phyloP scores from a whole-genome alignment of 2,797 vertebrate species.

The Ibycter americanus region DNA sequence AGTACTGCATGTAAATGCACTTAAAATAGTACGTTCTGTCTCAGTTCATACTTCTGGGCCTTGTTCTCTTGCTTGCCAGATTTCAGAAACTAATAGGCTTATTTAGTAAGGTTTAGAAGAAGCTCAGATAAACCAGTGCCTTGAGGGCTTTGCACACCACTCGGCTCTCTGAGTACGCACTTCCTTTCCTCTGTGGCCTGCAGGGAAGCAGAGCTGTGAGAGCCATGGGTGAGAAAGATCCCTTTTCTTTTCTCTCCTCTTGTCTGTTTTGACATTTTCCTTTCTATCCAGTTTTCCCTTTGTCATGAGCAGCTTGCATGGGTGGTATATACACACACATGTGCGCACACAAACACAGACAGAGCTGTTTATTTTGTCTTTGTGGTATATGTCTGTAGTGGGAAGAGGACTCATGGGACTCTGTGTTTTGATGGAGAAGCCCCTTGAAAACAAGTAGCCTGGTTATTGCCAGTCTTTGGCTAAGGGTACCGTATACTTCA shows the following conservation, averaged over 20 bases:
- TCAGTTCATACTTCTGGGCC: conserved; percentile 21
- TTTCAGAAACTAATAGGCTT: conserved; percentile 58
- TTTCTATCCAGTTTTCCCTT: neutral
- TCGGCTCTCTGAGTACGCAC: neutral
- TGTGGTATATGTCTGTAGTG: neutral
- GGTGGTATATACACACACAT: neutral
- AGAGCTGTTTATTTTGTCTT: neutral
- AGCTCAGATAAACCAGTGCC: conserved; percentile 45
- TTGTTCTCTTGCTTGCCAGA: conserved; percentile 6
- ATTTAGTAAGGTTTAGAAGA: conserved; percentile 39
- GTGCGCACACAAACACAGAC: neutral
- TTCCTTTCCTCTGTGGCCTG: conserved; percentile 1
- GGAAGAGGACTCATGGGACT: neutral
- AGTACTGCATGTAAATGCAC: conserved; percentile 22
- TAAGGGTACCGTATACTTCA: neutral
- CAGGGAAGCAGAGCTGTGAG: neutral
- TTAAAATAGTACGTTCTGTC: neutral
- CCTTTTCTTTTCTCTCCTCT: neutral
- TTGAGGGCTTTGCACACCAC: conserved; percentile 26
- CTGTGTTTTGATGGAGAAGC: conserved; percentile 1
- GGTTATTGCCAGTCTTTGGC: conserved; percentile 15
- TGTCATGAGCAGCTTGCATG: neutral
- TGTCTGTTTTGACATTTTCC: neutral
- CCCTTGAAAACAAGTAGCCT: conserved; percentile 16
- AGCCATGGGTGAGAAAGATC: neutral